Percentiles rank a stretch among this genome's conserved stretches.
These are phyloP conservation scores for Isurus oxyrinchus DNA, from an alignment of 2,113 vertebrate genomes.

Conservation along the genomic window DNA sequence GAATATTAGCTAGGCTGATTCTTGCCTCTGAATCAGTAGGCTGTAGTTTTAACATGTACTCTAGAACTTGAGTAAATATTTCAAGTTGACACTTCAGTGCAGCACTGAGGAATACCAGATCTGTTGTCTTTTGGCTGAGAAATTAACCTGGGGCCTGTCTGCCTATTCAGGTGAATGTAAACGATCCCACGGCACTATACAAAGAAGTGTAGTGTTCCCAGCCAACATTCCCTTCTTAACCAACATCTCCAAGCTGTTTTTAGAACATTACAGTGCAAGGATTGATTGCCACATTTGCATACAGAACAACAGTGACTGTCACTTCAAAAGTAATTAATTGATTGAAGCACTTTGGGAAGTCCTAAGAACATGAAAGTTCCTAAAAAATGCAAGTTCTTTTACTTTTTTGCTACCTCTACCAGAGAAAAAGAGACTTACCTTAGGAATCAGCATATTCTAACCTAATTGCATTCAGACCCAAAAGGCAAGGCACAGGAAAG, in stretches of 20 bases:
- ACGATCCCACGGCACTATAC: background rate
- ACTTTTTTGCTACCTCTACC: background rate
- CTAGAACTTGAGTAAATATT: background rate
- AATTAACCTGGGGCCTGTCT: background rate
- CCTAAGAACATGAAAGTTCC: background rate
- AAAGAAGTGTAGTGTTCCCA: background rate
- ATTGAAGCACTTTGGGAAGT: background rate
- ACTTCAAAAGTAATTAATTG: slow-evolving; percentile 10
- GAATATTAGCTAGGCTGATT: background rate
- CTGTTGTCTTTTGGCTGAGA: background rate
- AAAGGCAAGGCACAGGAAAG: background rate
- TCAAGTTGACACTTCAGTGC: background rate
- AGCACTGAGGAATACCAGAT: background rate
- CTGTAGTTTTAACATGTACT: background rate
- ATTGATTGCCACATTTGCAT: background rate
- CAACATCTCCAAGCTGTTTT: background rate
- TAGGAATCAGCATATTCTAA: background rate
- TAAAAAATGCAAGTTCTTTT: background rate
- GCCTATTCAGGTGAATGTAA: background rate
- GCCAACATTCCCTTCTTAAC: background rate
- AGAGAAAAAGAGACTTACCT: background rate
- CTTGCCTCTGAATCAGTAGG: background rate
- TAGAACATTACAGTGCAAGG: background rate
- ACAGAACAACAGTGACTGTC: background rate
- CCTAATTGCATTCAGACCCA: background rate